These are phyloP conservation scores for Siniperca scherzeri DNA, from an alignment of 2,797 vertebrate species.

Conservation along the genomic window DNA sequence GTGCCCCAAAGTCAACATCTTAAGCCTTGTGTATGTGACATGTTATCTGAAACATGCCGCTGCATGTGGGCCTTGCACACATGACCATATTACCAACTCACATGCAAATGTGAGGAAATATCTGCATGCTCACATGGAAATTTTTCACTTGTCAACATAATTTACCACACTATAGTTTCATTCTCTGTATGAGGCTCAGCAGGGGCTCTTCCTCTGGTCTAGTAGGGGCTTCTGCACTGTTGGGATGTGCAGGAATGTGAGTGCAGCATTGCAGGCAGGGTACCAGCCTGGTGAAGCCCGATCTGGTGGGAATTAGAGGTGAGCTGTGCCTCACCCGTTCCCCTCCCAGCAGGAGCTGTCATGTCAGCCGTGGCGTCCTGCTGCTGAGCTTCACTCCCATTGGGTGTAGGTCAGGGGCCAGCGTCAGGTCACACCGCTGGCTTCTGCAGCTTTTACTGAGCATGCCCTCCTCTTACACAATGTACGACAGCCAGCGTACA, in stretches of 20 bases:
- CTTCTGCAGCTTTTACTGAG: constrained; percentile 52
- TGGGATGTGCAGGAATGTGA: constrained; percentile 61
- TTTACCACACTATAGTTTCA: constrained; percentile 21
- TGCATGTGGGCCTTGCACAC: constrained; percentile 44
- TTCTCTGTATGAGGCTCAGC: constrained; percentile 25
- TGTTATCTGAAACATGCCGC: constrained; percentile 56
- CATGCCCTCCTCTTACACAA: constrained; percentile 37
- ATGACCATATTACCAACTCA: constrained; percentile 22
- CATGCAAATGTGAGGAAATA: constrained; percentile 49
- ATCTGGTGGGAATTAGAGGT: constrained; percentile 64
- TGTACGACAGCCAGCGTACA: constrained; percentile 38
- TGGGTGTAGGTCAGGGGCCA: constrained; percentile 68
- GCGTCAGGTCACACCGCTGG: constrained; percentile 68
- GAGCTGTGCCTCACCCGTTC: constrained; percentile 58
- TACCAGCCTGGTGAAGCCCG: constrained; percentile 41
- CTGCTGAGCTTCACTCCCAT: constrained; percentile 65
- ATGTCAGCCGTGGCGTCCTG: constrained; percentile 59
- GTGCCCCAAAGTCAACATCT: constrained; percentile 73
- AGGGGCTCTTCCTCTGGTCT: constrained; percentile 55
- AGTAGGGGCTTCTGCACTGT: constrained; percentile 30
- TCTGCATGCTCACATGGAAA: constrained; percentile 22
- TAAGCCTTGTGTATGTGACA: constrained; percentile 39
- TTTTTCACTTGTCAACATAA: constrained; percentile 37
- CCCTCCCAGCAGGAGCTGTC: constrained; percentile 77
- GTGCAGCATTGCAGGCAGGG: constrained; percentile 35